phyloP scores from a whole-genome alignment of 2,888 invertebrate species.

The Sinhomidia bicolor region DNA sequence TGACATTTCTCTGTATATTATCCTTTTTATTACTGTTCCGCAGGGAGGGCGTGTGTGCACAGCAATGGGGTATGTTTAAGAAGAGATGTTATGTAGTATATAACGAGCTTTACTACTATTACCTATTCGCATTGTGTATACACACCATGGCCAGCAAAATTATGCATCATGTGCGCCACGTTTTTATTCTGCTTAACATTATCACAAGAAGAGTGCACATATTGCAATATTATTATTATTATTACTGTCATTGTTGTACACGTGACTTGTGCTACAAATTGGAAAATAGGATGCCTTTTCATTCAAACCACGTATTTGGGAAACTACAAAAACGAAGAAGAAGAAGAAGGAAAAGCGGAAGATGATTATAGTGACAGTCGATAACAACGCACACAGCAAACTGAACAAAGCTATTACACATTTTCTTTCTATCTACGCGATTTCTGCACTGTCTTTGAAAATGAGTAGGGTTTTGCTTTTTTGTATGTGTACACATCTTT shows the following conservation, averaged over 20 bases:
- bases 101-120: no score
- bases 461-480: not conserved
- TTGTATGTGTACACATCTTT: not conserved
- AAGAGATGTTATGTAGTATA: not conserved
- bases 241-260: constrained; percentile 40
- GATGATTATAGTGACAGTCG: constrained; percentile 29
- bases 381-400: constrained; percentile 15
- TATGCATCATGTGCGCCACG: no score
- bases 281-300: constrained; percentile 18
- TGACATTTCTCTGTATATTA: constrained; percentile 22
- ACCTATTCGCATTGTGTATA: not conserved
- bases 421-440: not conserved
- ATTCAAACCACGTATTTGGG: constrained; percentile 31
- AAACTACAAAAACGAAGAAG: not conserved
- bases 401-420: no score
- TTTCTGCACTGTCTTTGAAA: not conserved
- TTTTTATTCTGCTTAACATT: no score
- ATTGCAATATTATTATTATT: constrained; percentile 26
- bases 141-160: not conserved
- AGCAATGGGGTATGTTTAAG: not conserved
- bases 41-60: not conserved
- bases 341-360: constrained; percentile 24
- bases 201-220: constrained; percentile 19
- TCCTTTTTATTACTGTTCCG: constrained; percentile 19
- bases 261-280: constrained; percentile 60